Conservation (phyloP, 2,113 vertebrate genomes). For the Lampris incognitus region DNA sequence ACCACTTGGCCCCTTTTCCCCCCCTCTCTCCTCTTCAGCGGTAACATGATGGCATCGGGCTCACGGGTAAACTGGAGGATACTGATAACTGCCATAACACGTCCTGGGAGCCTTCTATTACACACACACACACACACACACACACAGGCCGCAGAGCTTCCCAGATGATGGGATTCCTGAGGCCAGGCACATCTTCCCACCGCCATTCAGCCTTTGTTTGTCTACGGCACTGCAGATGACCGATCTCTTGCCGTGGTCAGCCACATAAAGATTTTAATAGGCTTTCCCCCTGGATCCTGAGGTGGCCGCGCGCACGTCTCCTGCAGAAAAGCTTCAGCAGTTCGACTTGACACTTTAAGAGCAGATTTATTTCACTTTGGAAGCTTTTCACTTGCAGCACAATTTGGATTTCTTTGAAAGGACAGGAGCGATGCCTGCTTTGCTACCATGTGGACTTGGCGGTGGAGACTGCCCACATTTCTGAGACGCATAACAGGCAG, state of each 20-base stretch:
- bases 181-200: slow-evolving; percentile 41
- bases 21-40: not conserved
- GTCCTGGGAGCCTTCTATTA: slow-evolving; percentile 42
- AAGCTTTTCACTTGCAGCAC: not conserved
- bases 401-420: not conserved
- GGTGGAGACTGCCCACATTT: not conserved
- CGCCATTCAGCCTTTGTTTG: slow-evolving; percentile 37
- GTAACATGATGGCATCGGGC: slow-evolving; percentile 2
- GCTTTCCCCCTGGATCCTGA: slow-evolving; percentile 23
- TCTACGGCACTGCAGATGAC: slow-evolving; percentile 46
- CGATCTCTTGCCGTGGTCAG: slow-evolving; percentile 58
- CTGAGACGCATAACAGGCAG: not conserved
- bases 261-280: slow-evolving; percentile 47
- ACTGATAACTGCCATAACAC: slow-evolving; percentile 59
- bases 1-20: not conserved
- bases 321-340: not conserved
- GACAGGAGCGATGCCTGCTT: not conserved
- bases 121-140: not conserved
- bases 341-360: not conserved
- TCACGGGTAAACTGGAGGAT: slow-evolving; percentile 56
- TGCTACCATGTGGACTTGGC: not conserved
- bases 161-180: slow-evolving; percentile 50
- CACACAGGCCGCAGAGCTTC: slow-evolving; percentile 47
- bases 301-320: slow-evolving; percentile 9
- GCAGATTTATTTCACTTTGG: not conserved